These are phyloP conservation scores for Erpobdella octoculata DNA, from an alignment of 2,888 invertebrate genomes.

Conservation along the genomic window DNA sequence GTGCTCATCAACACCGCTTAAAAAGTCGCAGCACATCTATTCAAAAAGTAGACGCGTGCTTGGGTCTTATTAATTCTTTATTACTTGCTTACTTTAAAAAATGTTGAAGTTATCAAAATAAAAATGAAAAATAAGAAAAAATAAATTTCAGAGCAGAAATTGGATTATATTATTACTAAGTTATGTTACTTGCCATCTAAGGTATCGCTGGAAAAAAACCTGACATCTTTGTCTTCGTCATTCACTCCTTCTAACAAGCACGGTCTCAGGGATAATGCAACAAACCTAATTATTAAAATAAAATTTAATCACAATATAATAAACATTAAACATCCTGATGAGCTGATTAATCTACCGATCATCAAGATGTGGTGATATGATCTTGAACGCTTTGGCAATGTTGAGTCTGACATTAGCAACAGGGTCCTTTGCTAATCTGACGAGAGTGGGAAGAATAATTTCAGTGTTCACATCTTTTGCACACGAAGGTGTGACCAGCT, in stretches of 20 bases:
- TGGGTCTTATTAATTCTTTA: no score
- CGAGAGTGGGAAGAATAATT: constrained; percentile 19
- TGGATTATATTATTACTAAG: no score
- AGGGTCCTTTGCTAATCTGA: constrained; percentile 19
- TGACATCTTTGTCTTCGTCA: constrained; percentile 27
- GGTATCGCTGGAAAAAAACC: constrained; percentile 27
- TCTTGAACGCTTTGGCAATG: constrained; percentile 22
- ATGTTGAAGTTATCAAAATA: not conserved
- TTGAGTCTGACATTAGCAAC: constrained; percentile 31
- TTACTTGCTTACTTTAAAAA: not conserved
- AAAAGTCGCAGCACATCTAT: no score
- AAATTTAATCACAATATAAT: not conserved
- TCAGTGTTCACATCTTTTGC: constrained; percentile 22
- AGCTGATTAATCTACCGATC: not conserved
- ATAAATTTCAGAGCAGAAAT: not conserved
- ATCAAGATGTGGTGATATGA: constrained; percentile 25
- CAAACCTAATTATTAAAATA: not conserved
- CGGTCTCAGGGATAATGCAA: constrained; percentile 20
- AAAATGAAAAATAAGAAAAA: not conserved
- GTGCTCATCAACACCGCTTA: no score
- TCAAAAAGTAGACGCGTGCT: no score
- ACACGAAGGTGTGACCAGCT: constrained; percentile 17
- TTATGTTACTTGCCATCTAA: constrained; percentile 18
- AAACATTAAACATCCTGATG: not conserved
- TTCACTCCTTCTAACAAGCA: constrained; percentile 19